Evolutionary conservation across 1,140 invertebrate species (phyloP).

Genomic region (Ridgeia piscesae): DNA sequence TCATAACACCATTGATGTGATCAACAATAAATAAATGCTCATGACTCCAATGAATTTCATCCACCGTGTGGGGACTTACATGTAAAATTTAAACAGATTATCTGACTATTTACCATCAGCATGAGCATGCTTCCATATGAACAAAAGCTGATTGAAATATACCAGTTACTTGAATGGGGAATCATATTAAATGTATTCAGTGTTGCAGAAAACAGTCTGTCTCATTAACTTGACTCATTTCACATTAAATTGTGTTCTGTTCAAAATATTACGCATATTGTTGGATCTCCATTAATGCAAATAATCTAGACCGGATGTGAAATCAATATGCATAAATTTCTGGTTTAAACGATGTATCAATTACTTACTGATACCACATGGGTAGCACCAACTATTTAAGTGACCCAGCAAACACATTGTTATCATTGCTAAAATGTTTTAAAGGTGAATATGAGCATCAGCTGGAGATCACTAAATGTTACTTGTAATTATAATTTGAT

Average conservation of each 20-base stretch:
- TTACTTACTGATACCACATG: not conserved
- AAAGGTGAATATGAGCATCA: not conserved
- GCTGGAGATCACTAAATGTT: not conserved
- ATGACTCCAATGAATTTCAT: too few species aligned
- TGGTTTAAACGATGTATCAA: not conserved
- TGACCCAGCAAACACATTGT: not conserved
- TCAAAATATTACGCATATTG: not conserved
- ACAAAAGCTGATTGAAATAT: not conserved
- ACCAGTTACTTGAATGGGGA: not conserved
- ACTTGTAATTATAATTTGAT: not conserved
- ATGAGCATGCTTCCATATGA: not conserved
- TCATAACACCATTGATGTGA: too few species aligned
- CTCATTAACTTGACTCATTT: too few species aligned
- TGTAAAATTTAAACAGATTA: not conserved
- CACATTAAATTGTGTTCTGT: not conserved
- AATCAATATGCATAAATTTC: not conserved
- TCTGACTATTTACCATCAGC: not conserved
- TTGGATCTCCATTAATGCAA: not conserved
- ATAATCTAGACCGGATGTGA: not conserved
- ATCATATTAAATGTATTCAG: not conserved
- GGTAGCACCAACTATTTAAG: not conserved
- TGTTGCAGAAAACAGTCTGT: too few species aligned
- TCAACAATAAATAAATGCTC: too few species aligned
- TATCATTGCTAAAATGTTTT: not conserved
- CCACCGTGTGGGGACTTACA: too few species aligned